phyloP scores from a whole-genome alignment of 1,140 invertebrate genomes.

The Drosophila punjabiensis region DNA sequence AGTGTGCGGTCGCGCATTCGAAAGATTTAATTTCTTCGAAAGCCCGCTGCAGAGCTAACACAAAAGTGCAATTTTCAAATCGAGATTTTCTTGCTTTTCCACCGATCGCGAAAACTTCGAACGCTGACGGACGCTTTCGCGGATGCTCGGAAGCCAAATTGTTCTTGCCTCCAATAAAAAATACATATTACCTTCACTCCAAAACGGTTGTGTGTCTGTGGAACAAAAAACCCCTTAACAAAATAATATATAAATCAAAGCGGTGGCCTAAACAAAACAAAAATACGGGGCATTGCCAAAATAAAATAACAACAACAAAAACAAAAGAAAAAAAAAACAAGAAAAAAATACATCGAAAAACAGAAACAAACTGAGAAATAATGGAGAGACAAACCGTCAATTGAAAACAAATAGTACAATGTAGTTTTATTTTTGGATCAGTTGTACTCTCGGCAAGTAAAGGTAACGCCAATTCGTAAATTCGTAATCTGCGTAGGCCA shows the following conservation, averaged over 20 bases:
- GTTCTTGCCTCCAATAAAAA: neutral
- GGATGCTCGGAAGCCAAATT: neutral
- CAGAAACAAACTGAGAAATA: slow-evolving; percentile 9
- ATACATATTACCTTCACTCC: neutral
- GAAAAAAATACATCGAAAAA: slow-evolving; percentile 11
- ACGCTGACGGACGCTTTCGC: neutral
- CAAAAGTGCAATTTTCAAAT: slow-evolving; percentile 5
- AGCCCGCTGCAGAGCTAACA: neutral
- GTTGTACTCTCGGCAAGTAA: slow-evolving; percentile 42
- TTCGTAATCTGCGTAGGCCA: slow-evolving; percentile 50
- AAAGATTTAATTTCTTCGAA: slow-evolving; percentile 6
- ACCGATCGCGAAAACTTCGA: slow-evolving; percentile 6
- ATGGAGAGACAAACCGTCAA: slow-evolving; percentile 41
- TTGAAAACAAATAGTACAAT: slow-evolving; percentile 53
- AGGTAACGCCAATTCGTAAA: slow-evolving; percentile 34
- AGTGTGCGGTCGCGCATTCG: neutral
- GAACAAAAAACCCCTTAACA: neutral
- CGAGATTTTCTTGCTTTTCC: neutral
- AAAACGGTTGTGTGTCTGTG: slow-evolving; percentile 27
- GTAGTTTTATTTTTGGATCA: slow-evolving; percentile 57
- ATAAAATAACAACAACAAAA: slow-evolving; percentile 15
- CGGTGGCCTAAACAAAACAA: slow-evolving; percentile 28
- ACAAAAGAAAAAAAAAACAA: neutral
- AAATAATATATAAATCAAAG: slow-evolving; percentile 13
- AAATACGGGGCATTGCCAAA: slow-evolving; percentile 37